Percentiles rank a stretch among this genome's conserved stretches.
Evolutionary conservation across 2,888 invertebrate species (phyloP).

Genomic region (Leucoma salicis): DNA sequence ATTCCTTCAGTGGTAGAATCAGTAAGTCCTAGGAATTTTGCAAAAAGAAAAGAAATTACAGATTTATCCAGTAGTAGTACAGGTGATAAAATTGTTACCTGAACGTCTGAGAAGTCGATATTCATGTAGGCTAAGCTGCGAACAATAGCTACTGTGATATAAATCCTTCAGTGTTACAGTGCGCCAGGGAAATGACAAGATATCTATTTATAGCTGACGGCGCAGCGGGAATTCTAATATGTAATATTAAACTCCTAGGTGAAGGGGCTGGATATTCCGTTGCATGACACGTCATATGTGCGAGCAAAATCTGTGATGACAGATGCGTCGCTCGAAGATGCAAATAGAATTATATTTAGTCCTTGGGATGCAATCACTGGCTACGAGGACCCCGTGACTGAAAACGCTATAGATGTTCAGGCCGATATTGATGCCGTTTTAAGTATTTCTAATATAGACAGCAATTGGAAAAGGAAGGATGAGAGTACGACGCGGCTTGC

Average conservation of each 20-base stretch:
- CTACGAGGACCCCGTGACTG: conserved; percentile 70
- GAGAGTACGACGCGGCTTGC: conserved; percentile 47
- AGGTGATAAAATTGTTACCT: too few relatives aligned
- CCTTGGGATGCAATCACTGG: conserved; percentile 77
- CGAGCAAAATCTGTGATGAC: conserved; percentile 65
- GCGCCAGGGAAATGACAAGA: conserved; percentile 4
- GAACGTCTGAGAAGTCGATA: too few relatives aligned
- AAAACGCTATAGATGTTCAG: conserved; percentile 70
- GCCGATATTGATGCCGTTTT: conserved; percentile 57
- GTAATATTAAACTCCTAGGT: conserved; percentile 50
- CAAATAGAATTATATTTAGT: conserved; percentile 80
- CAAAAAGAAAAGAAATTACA: too few relatives aligned
- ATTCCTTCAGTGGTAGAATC: too few relatives aligned
- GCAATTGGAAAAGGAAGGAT: conserved; percentile 63
- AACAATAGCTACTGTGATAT: not conserved
- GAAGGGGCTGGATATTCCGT: conserved; percentile 72
- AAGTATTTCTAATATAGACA: conserved; percentile 45
- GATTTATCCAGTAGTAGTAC: too few relatives aligned
- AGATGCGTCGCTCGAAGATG: conserved; percentile 75
- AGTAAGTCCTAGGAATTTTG: too few relatives aligned
- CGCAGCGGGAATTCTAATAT: conserved; percentile 16
- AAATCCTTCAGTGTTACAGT: conserved; percentile 6
- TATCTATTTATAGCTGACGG: conserved; percentile 3
- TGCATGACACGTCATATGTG: conserved; percentile 54
- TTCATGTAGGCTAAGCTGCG: too few relatives aligned